Base-by-base conservation (phyloP, 2,888 invertebrate genomes). In the Caenorhabditis afra region DNA sequence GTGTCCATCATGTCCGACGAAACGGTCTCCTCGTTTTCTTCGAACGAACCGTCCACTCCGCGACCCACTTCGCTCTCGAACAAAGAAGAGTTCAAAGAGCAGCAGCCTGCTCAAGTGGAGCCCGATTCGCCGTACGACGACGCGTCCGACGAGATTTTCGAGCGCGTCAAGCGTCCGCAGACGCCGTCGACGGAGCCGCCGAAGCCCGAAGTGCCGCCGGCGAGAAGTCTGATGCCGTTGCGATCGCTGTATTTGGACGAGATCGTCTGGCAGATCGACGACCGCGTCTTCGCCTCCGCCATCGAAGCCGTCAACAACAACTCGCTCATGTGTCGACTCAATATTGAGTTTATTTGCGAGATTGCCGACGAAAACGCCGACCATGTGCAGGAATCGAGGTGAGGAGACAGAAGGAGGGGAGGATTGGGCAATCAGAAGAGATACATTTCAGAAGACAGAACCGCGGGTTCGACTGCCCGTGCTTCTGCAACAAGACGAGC, bases 311-410 rank as follows among this genome's bases (percentile, higher is more conserved):
- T 91, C 1, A 90, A 90, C 80, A 91, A 91, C 81, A 90, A 91
- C 73, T 90, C 90, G 12, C 85, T 91, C 11, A 86, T 92, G 18
- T 92, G 92, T 84, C 90, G 91, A 16, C 85, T 91, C 18, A 88
- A 90, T 62, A 91, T 92, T 61, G 90, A 91, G 68, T 90, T 91
- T 23, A 84, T 92, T n/a, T 89, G 92, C 8, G 92, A 92, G 82
- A 88, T 92, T 45, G 90, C 90, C 53, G 87, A 88, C 20, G 71
- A 73, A 45, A 74, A 66, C 12, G 74, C 53, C 47, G 70, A 70
- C 20, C 61, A 68, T 18, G 62, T 61, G 52, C 75, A 79, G 14
- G 67, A 76, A 14, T 73, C 59, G 14, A 71, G 76, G 76, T 66
- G 55, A 55, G 66, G 18, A 3, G 3, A 7, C 1, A 3, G 41